Conservation (phyloP, 1,140 invertebrate species). For the Zaprionus lachaisei region DNA sequence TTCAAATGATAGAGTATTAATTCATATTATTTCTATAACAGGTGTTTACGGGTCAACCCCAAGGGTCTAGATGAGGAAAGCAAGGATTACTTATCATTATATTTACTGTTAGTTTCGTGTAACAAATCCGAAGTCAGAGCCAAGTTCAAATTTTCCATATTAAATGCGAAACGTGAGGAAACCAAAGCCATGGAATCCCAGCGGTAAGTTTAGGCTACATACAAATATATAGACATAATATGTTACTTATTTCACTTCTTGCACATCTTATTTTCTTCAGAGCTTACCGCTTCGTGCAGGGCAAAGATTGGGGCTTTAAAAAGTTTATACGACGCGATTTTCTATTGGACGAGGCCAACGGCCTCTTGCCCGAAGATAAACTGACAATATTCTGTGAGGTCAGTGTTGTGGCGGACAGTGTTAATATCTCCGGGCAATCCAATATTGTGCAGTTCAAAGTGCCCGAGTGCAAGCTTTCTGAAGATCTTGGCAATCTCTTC, state of each 20-base stretch:
- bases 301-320: conserved; percentile 99
- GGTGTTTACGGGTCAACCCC: conserved; percentile 99
- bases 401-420: conserved; percentile 98
- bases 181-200: conserved; percentile 98
- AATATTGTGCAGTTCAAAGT: conserved; percentile 99
- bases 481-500: conserved; percentile 96
- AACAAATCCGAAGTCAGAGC: conserved; percentile 99
- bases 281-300: conserved; percentile 99
- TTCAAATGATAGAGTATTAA: not conserved
- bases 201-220: conserved; percentile 69
- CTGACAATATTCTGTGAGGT: conserved; percentile 99
- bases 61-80: conserved; percentile 99
- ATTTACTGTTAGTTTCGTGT: conserved; percentile 98
- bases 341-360: conserved; percentile 98
- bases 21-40: conserved; percentile 69
- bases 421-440: conserved; percentile 97
- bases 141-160: conserved; percentile 99
- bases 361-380: conserved; percentile 98
- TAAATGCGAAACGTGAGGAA: conserved; percentile 99
- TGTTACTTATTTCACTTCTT: not conserved
- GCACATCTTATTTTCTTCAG: conserved; percentile 71
- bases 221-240: not conserved
- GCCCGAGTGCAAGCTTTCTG: conserved; percentile 96
- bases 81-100: conserved; percentile 99
- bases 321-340: conserved; percentile 99